Evolutionary conservation across 2,113 vertebrate species (phyloP).

Genomic region (Prionailurus bengalensis): DNA sequence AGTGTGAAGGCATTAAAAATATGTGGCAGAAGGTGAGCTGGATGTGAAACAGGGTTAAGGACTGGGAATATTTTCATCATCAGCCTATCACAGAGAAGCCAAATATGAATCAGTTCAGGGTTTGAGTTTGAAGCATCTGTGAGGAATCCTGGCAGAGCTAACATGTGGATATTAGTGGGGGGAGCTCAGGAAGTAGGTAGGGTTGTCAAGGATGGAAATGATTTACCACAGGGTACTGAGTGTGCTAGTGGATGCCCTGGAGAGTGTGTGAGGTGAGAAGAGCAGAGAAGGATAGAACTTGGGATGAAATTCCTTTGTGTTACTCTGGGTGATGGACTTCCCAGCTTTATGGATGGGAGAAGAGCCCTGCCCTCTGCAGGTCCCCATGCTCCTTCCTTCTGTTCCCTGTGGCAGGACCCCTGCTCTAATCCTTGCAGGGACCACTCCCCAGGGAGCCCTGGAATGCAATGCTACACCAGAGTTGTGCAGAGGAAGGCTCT

Average conservation of each 20-base stretch:
- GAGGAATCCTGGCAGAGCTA: too few relatives aligned
- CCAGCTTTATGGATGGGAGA: too few relatives aligned
- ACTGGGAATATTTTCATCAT: neutral
- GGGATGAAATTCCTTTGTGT: neutral
- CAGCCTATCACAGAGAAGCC: fast-evolving
- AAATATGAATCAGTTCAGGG: neutral
- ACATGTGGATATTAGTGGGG: neutral
- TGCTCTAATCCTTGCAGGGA: fast-evolving
- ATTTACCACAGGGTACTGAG: neutral
- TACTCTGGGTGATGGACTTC: neutral
- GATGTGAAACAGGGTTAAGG: neutral
- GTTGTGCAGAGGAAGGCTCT: fast-evolving
- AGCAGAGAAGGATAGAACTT: neutral
- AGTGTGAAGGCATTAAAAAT: neutral
- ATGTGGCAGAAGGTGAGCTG: neutral
- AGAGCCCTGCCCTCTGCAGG: too few relatives aligned
- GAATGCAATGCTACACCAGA: fast-evolving
- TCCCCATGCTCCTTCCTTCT: too few relatives aligned
- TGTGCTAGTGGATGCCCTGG: too few relatives aligned
- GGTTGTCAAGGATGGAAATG: neutral
- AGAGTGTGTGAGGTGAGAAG: too few relatives aligned
- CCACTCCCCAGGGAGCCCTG: fast-evolving
- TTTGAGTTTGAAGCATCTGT: neutral
- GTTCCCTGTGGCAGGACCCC: fast-evolving
- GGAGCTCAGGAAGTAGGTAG: fast-evolving